Base-by-base conservation (phyloP, 2,797 vertebrate genomes). In the Sebastes iracundus region DNA sequence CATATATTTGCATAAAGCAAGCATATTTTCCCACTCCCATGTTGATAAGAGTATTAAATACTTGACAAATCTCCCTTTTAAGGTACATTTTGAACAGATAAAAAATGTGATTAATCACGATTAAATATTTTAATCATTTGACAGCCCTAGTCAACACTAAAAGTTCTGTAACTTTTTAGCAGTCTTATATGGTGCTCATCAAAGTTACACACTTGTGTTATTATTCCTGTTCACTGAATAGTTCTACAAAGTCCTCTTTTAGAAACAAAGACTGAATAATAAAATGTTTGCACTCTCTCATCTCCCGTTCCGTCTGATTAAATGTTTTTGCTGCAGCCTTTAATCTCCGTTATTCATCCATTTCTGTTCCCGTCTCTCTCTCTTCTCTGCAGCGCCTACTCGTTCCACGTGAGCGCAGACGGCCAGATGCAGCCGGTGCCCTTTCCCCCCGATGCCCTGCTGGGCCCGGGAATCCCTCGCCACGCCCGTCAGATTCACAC, bases 351-450 rank as follows among this genome's bases (percentile, higher is more conserved):
- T 59, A 18, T 69, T 70, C 32, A 27, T 59, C 65, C 7, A n/a
- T 77, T 64, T 87, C 9, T 63, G 2, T 61, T 67, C 59, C 16
- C 1, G 5, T 32, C 16, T 30, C 2, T 23, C 30, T 13, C 14
- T 3, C 23, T n/a, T n/a, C 28, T 35, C 69, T 78, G 38, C 90
- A 97, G 97, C 18, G 97, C 97, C 0, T 97, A 97, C 88, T 98
- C 97, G 32, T 98, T 97, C 93, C 97, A 97, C 0, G 97, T 97
- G 71, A 97, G 96, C 0, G 97, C 97, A 0, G 97, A 97, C 5
- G 96, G 97, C 8, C 97, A 97, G 94, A 97, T 97, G 97, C 97
- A 97, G 90, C 97, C 97, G 0, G 97, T 97, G 59, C 97, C 97
- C 42, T 97, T 97, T 62, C 97, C 97, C 33, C 96, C 96, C 0